A percentile compares a stretch with the other conserved stretches of the same genome.
phyloP scores from a whole-genome alignment of 2,113 vertebrate species.

The Corydoras maculifer region DNA sequence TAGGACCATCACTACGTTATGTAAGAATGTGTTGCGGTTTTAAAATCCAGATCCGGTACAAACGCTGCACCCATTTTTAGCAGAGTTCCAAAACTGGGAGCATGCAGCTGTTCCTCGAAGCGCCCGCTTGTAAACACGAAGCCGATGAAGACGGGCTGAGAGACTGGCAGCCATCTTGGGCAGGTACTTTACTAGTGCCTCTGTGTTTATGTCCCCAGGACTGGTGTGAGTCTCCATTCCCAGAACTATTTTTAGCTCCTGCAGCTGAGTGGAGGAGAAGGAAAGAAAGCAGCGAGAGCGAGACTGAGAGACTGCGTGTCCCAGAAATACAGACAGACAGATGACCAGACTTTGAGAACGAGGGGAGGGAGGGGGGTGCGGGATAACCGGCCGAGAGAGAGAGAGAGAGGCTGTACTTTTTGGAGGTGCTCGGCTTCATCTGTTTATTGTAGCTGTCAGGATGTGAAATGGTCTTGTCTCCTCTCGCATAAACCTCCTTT shows the following conservation, averaged over 20 bases:
- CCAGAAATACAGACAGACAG: background rate
- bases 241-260: conserved; percentile 34
- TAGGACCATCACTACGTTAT: too few species aligned
- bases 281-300: background rate
- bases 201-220: conserved; percentile 27
- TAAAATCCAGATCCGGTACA: conserved; percentile 9
- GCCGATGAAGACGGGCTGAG: conserved; percentile 1
- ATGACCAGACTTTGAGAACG: background rate
- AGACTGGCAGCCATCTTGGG: conserved; percentile 9
- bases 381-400: background rate
- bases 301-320: background rate
- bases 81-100: conserved; percentile 16
- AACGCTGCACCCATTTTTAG: conserved; percentile 22
- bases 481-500: conserved; percentile 31
- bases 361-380: background rate
- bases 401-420: conserved; percentile 21
- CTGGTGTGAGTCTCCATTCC: conserved; percentile 21
- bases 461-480: conserved; percentile 37
- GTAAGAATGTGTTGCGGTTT: background rate
- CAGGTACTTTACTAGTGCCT: conserved; percentile 29
- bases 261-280: conserved; percentile 16
- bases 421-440: conserved; percentile 24
- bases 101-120: conserved; percentile 22
- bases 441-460: conserved; percentile 40
- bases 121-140: conserved; percentile 25